Evolutionary conservation across 1,140 invertebrate genomes (phyloP), one percentile per base, ranked within the genome.

Genomic region (Nasonia giraulti): DNA sequence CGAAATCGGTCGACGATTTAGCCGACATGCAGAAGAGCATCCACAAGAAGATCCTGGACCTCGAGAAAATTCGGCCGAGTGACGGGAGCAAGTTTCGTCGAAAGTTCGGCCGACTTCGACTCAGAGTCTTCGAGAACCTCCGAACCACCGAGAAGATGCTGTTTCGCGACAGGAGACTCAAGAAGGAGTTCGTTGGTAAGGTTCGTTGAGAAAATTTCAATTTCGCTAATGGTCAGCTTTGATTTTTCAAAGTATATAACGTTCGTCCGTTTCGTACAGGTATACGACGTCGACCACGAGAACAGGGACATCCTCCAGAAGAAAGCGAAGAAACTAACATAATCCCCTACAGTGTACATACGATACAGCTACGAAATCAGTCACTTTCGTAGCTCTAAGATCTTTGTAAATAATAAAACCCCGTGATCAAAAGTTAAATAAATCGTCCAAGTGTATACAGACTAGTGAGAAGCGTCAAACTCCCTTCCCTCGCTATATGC

Each of bases 41-140:
- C 37, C 89, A 90, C 69, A 79, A n/a, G 1, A 79, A 89, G 27
- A 83, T 91, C 44, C 82, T 88, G 23, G 40, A 85, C 14, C 71
- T 91, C 2, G 89, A 89, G 12, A 37, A 55, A 10, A 6, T 82
- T 5, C 85, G 62, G 27, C 75, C 74, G 27, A 84, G 80, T 1
- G 44, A 89, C 33, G 14, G 69, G 1, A 85, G 86, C n/a, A 87
- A 87, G 37, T 90, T 89, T 2, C 75, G 73, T 33, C 84, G 78
- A 11, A 89, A 89, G 62, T 86, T 91, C 8, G 87, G 86, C 2
- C 85, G 83, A 7, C 37, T 91, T 37, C 76, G 90, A 33, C 7
- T 73, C 7, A 86, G 88, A 37, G 89, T 90, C 10, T 89, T 90
- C 37, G 69, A 84, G 2, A 91, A 91, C 69, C 76, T 90, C 1